Base-by-base conservation (phyloP, 2,113 vertebrate species). In the Phalacrocorax brasilianus region DNA sequence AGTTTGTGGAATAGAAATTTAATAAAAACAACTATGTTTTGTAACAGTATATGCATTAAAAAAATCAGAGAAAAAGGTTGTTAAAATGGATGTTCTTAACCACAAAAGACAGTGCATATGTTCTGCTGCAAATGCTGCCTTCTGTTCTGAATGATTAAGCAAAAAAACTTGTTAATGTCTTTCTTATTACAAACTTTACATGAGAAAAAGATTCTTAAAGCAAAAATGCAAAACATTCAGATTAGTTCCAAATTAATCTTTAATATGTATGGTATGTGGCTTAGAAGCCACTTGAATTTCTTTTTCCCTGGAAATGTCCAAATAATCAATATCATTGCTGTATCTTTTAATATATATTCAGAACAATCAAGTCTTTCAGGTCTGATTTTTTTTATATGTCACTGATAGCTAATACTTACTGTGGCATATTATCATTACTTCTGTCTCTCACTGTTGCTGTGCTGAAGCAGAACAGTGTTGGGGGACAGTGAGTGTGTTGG, bases 221-320 rank as follows among this genome's bases (percentile, higher is more conserved):
- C 68, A 80, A 93, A 93, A 94, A 75, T 66, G 65, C 68, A 94
- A 90, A 95, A 91, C 95, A 97, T 91, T 94, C 76, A 89, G 91
- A 92, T 97, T 53, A 84, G 67, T 81, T 97, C 65, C 83, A 95
- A 91, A 94, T 96, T 90, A 84, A 19, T 86, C 88, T 93, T 88
- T 97, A 94, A 91, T 91, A 95, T 95, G 85, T 79, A 94, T 89
- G 72, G 96, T 88, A 84, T 92, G 91, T 19, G 8, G 50, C 79
- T 86, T 94, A 91, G 88, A 74, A 94, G 85, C 75, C 7, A 45
- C 44, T 45, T 85, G 53, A 90, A 97, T 94, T 97, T 96, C 56
- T 83, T 96, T 81, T 93, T 47, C 82, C 62, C 65, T 26, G 30
- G 91, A 96, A 93, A 93, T 56, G 62, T 95, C 95, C 91, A 70